A percentile compares a stretch with the other conserved stretches of the same genome.
Evolutionary conservation across 2,113 vertebrate genomes (phyloP).

Genomic region (Centropus bengalensis): DNA sequence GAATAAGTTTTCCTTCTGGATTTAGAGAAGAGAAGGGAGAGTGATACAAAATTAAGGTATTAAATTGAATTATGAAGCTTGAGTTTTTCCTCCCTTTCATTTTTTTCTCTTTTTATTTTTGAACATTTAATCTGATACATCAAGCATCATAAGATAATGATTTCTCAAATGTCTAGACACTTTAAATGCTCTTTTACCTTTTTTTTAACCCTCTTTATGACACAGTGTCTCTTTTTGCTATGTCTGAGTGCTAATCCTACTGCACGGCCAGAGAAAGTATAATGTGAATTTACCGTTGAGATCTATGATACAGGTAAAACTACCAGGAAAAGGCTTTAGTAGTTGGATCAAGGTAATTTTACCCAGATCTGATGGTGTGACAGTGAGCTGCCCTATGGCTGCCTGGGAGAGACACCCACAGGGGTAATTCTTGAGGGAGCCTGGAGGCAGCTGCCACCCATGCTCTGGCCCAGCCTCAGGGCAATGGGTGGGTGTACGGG

Average conservation of each 20-base stretch:
- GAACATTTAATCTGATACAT: neutral
- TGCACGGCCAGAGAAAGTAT: neutral
- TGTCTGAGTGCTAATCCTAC: neutral
- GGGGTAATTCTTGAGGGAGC: neutral
- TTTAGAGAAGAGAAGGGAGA: neutral
- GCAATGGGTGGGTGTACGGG: rapidly evolving
- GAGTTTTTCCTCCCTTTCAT: neutral
- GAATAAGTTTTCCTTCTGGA: constrained; percentile 2
- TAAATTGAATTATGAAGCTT: neutral
- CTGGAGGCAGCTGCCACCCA: neutral
- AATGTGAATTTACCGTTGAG: neutral
- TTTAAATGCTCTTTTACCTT: neutral
- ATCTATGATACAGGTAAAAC: neutral
- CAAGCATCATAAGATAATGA: neutral
- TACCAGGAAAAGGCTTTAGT: neutral
- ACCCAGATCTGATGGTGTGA: neutral
- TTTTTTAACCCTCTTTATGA: neutral
- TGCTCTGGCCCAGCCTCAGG: rapidly evolving
- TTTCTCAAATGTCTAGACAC: neutral
- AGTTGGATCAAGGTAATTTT: neutral
- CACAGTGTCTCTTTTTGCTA: neutral
- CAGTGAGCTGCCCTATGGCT: neutral
- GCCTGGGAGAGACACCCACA: neutral
- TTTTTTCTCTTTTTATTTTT: neutral
- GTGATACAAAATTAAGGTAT: neutral